phyloP scores from a whole-genome alignment of 2,113 vertebrate species.

The Microtus ochrogaster region DNA sequence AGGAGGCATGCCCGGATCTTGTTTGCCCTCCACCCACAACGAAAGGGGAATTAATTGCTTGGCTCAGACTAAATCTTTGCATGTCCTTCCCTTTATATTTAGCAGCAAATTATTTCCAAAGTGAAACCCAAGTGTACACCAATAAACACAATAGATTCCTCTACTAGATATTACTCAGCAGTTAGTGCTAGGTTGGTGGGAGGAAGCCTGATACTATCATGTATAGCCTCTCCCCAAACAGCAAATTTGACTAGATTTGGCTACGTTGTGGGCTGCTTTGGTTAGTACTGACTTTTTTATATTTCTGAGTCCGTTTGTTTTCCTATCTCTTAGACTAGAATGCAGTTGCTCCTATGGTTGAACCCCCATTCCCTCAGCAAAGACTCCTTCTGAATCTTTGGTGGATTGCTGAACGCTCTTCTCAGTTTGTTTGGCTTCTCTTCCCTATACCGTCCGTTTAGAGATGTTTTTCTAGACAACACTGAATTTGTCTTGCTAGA shows the following conservation, averaged over 20 bases:
- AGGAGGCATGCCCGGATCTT: neutral
- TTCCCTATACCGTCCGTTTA: neutral
- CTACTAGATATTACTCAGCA: neutral
- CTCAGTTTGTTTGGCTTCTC: neutral
- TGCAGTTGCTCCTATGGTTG: neutral
- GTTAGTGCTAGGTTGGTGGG: neutral
- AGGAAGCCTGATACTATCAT: neutral
- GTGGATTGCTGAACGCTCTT: neutral
- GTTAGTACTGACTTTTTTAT: neutral
- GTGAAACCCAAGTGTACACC: neutral
- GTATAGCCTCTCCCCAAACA: neutral
- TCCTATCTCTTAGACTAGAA: neutral
- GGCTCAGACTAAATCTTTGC: neutral
- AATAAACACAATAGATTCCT: neutral
- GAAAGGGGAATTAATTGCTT: neutral
- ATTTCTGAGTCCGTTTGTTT: neutral
- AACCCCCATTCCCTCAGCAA: neutral
- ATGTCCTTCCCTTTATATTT: neutral
- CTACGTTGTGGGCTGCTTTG: neutral
- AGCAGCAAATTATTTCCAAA: conserved; percentile 51
- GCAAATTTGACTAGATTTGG: neutral
- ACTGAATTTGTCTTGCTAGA: neutral
- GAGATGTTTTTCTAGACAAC: neutral
- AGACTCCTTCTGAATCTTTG: neutral
- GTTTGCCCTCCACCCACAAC: neutral